Evolutionary conservation across 2,888 invertebrate genomes (phyloP).

Genomic region (Ferrisia virgata): DNA sequence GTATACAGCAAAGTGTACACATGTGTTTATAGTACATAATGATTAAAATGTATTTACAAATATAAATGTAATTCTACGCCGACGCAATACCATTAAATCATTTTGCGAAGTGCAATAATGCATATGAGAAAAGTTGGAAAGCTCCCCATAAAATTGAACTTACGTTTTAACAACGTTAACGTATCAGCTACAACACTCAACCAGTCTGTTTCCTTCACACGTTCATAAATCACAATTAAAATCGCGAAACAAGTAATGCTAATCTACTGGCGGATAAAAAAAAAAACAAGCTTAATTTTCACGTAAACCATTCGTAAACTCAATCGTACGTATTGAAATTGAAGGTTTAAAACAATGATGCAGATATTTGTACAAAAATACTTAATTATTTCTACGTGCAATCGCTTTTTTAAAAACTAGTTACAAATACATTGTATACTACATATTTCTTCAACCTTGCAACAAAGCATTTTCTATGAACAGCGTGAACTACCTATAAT

Average conservation of each 20-base stretch:
- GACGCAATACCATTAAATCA: not conserved
- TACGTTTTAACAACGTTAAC: not conserved
- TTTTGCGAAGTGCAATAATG: not conserved
- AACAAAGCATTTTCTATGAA: slow-evolving; percentile 9
- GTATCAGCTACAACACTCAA: not conserved
- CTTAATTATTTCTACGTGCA: slow-evolving; percentile 12
- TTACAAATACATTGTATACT: not conserved
- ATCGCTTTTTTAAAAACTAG: not conserved
- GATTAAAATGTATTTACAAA: slow-evolving; percentile 19
- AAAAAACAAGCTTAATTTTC: not conserved
- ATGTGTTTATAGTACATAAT: not conserved
- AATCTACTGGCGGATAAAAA: not conserved
- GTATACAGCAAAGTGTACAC: not conserved
- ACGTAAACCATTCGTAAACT: not conserved
- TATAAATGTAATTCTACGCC: not conserved
- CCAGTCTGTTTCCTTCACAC: not conserved
- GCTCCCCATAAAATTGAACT: not conserved
- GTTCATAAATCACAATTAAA: slow-evolving; percentile 23
- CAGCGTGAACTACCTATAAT: slow-evolving; percentile 21
- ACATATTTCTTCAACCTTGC: slow-evolving; percentile 12
- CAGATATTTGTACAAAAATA: not conserved
- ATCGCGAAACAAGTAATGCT: not conserved
- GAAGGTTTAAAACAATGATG: not conserved
- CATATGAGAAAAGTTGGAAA: not conserved
- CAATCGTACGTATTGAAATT: not conserved